A percentile compares a stretch with the other conserved stretches of the same genome.
Conservation (phyloP, 92 coral and sea anemone species). For the Umimayanthus chanpuru region DNA sequence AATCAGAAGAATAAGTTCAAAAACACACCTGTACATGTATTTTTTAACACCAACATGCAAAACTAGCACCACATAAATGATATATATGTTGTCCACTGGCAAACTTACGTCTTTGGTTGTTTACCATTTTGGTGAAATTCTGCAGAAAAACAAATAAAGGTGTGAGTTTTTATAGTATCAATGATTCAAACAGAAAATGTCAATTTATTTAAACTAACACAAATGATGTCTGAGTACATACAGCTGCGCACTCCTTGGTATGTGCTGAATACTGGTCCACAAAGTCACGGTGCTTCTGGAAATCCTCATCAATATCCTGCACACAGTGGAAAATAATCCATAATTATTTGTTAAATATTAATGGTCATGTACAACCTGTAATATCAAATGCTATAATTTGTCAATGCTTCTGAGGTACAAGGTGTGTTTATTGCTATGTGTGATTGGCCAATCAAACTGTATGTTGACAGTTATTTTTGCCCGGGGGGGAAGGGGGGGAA, state of each 20-base stretch:
- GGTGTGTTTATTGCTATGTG: too few species aligned
- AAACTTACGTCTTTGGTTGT: slow-evolving; percentile 85
- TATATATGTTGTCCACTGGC: neutral
- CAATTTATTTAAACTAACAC: neutral
- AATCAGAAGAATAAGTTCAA: too few species aligned
- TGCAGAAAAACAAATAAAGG: slow-evolving; percentile 26
- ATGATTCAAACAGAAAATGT: too few species aligned
- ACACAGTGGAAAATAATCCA: neutral
- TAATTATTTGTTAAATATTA: neutral
- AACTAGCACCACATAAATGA: too few species aligned
- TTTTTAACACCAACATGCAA: too few species aligned
- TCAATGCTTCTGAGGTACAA: too few species aligned
- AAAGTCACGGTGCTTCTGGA: slow-evolving; percentile 89
- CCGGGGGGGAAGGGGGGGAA: too few species aligned
- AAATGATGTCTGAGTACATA: slow-evolving; percentile 28
- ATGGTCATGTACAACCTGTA: neutral
- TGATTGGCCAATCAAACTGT: too few species aligned
- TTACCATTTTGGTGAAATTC: slow-evolving; percentile 83
- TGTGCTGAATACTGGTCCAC: slow-evolving; percentile 72
- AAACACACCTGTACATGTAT: too few species aligned
- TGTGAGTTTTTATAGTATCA: neutral
- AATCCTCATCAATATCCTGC: slow-evolving; percentile 93
- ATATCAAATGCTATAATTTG: too few species aligned
- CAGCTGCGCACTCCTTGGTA: slow-evolving; percentile 76
- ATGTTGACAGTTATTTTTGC: too few species aligned